phyloP scores from a whole-genome alignment of 2,888 invertebrate species.

The Drosophila merina region DNA sequence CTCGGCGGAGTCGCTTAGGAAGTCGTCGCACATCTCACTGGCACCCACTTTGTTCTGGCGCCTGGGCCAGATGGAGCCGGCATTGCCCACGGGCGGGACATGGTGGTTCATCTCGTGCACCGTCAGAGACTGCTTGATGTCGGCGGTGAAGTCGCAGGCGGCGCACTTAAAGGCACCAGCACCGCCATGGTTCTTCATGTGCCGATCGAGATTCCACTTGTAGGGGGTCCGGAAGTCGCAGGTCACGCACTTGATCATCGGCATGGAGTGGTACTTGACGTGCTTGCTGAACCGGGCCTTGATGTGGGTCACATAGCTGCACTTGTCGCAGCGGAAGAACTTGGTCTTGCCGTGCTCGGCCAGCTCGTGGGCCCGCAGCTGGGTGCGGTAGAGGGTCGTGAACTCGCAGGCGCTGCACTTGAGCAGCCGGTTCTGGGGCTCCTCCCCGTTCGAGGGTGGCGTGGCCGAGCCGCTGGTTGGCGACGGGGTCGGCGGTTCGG shows the following conservation, averaged over 20 bases:
- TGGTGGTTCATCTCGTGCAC: conserved; percentile 97
- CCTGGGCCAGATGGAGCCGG: conserved; percentile 85
- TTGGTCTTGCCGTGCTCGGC: conserved; percentile 90
- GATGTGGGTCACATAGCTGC: conserved; percentile 95
- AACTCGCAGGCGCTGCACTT: conserved; percentile 89
- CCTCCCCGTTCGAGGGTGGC: conserved; percentile 70
- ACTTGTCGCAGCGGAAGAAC: conserved; percentile 94
- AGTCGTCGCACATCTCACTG: conserved; percentile 84
- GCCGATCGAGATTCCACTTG: conserved; percentile 96
- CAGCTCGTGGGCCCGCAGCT: conserved; percentile 89
- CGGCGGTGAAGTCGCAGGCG: conserved; percentile 95
- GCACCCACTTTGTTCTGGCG: conserved; percentile 91
- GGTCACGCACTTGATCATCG: conserved; percentile 96
- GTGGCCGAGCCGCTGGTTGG: conserved; percentile 80
- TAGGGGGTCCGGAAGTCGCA: conserved; percentile 97
- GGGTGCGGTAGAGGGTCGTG: conserved; percentile 87
- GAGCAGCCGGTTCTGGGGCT: conserved; percentile 82
- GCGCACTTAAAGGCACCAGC: conserved; percentile 93
- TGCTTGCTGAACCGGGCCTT: conserved; percentile 95
- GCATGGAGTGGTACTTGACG: conserved; percentile 96
- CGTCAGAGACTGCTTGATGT: conserved; percentile 95
- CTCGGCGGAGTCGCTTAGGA: conserved; percentile 82
- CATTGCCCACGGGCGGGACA: conserved; percentile 90
- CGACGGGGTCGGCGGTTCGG: conserved; percentile 78
- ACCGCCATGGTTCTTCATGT: conserved; percentile 95